phyloP scores from a whole-genome alignment of 1,140 invertebrate species.

The Cydia pomonella region DNA sequence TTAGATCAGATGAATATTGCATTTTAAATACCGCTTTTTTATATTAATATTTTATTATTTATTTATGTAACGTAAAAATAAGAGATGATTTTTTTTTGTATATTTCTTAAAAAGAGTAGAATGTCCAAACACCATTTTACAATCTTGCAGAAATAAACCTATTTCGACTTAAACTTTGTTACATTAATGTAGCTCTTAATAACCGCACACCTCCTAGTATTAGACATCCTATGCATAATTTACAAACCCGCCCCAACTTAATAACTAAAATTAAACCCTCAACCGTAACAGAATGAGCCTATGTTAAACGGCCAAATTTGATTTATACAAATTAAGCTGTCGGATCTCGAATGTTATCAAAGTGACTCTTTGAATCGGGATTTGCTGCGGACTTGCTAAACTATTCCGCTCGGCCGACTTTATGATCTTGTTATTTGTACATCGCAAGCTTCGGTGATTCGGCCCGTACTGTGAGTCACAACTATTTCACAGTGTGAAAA shows the following conservation, averaged over 20 bases:
- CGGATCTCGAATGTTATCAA: constrained; percentile 28
- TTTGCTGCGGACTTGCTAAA: constrained; percentile 32
- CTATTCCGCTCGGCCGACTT: constrained; percentile 22
- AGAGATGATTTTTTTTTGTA: no score
- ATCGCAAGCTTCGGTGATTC: neutral
- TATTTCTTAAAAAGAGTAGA: no score
- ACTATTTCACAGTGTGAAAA: neutral
- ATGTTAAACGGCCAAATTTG: constrained; percentile 30
- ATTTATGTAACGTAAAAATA: no score
- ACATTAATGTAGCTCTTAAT: no score
- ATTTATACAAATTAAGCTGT: constrained; percentile 29
- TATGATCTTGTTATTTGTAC: constrained; percentile 33
- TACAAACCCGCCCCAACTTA: neutral
- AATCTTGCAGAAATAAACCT: no score
- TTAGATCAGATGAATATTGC: no score
- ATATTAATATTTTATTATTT: no score
- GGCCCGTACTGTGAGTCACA: neutral
- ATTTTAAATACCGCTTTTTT: no score
- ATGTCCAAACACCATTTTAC: no score
- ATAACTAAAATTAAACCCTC: constrained; percentile 27
- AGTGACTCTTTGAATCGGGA: constrained; percentile 29
- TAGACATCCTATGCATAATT: neutral
- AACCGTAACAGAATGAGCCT: constrained; percentile 28
- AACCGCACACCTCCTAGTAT: no score
- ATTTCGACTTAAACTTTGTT: no score